Evolutionary conservation across 2,888 invertebrate species (phyloP).

Genomic region (Papilio protenor): DNA sequence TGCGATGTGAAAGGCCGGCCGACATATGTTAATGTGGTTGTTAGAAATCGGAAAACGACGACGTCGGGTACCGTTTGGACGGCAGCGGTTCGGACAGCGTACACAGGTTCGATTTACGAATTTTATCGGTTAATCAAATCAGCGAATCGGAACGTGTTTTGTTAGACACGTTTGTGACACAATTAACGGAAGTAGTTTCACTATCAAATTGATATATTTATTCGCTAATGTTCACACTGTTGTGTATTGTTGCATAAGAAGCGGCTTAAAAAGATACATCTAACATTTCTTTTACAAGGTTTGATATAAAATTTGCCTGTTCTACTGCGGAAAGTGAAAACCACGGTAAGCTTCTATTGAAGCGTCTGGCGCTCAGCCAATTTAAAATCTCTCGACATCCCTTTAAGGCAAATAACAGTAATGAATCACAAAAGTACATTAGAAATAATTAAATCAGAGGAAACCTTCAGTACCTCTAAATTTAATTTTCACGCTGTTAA

Average conservation of each 20-base stretch:
- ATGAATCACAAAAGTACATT: not conserved
- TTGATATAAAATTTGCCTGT: not conserved
- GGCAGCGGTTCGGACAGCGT: constrained; percentile 52
- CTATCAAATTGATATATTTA: constrained; percentile 20
- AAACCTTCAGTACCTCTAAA: not conserved
- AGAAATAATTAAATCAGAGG: not conserved
- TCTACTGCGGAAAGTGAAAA: not conserved
- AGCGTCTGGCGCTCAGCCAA: not conserved
- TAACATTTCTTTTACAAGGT: not conserved
- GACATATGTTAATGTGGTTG: constrained; percentile 74
- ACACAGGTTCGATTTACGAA: constrained; percentile 55
- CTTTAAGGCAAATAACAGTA: not conserved
- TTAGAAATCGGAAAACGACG: constrained; percentile 76
- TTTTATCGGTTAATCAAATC: constrained; percentile 46
- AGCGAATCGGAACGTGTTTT: constrained; percentile 50
- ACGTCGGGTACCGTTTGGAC: constrained; percentile 56
- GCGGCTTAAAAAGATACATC: not conserved
- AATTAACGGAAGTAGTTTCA: constrained; percentile 46
- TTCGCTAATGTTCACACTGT: not conserved
- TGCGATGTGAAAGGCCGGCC: constrained; percentile 73
- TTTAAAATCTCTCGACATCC: not conserved
- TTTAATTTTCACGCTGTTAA: too few species aligned
- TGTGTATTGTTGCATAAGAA: not conserved
- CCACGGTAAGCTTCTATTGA: not conserved
- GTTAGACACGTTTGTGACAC: constrained; percentile 51